Evolutionary conservation across 2,888 invertebrate genomes (phyloP), one percentile per base, ranked within the genome.

Genomic region (Cheilosia vulpina): DNA sequence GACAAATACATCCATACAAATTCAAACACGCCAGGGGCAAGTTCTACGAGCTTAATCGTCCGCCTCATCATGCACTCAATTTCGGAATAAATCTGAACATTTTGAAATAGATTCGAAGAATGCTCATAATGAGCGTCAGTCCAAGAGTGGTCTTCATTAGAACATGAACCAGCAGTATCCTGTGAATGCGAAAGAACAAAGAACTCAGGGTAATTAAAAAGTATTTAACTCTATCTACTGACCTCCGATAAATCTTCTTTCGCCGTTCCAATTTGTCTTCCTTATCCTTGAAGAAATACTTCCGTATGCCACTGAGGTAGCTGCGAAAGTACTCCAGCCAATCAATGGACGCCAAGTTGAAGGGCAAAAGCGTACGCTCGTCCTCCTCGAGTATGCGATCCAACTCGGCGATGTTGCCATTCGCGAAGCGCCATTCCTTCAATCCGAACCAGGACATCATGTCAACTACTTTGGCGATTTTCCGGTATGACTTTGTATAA

Each of bases 241-340:
- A 92, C 92, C 92, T 90, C 88, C 90, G 89, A 90, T 92, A 92
- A 89, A 90, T 89, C 87, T 88, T 89, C 89, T 89, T 90, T 62
- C 91, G 89, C 87, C 91, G 89, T 83, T 90, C 88, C 89, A 83
- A 77, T 88, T 90, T 89, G 87, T 88, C 89, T 88, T 96, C 96
- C 63, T 88, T 90, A 89, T 96, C 96, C 90, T 96, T 96, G 87
- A 96, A 93, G 88, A 96, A 92, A 91, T 94, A 95, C 81, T 93
- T 92, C 88, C 96, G 93, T 72, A 95, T 93, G 50, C 96, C 96
- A 88, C 93, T 93, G 58, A 95, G 93, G 90, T 96, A 96, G 73
- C 93, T 93, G 85, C 93, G 93, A 89, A 96, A 94, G 90, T 95
- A 96, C 63, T 93, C 90, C 57, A 93, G 91, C 96, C 96, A 96